These are phyloP conservation scores for Sebastes fasciatus DNA, from an alignment of 2,113 vertebrate genomes.

Conservation along the genomic window DNA sequence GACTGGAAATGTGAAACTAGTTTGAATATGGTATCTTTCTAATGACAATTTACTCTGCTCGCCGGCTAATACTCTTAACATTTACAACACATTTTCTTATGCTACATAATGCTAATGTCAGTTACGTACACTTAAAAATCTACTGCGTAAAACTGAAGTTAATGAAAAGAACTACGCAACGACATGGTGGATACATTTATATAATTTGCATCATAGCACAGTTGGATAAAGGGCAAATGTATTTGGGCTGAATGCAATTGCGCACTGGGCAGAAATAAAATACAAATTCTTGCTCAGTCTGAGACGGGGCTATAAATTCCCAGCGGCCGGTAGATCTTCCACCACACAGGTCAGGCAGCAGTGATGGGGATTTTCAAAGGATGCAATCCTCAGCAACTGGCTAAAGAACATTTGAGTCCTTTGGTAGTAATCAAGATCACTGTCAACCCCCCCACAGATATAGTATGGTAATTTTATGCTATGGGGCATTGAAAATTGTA, in stretches of 20 bases:
- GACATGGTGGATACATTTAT: not conserved
- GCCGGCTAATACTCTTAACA: too few species aligned
- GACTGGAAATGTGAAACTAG: too few species aligned
- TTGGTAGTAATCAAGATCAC: constrained; percentile 36
- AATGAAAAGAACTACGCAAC: too few species aligned
- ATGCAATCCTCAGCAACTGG: constrained; percentile 21
- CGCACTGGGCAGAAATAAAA: constrained; percentile 5
- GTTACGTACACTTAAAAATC: too few species aligned
- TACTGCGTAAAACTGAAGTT: too few species aligned
- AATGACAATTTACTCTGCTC: too few species aligned
- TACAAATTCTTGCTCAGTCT: not conserved
- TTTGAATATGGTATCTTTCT: too few species aligned
- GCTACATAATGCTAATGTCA: too few species aligned
- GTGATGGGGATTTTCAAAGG: constrained; percentile 9
- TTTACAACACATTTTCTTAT: too few species aligned
- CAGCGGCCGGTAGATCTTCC: not conserved
- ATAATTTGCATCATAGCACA: not conserved
- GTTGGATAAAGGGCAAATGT: not conserved
- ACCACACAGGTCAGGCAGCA: constrained; percentile 24
- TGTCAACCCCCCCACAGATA: constrained; percentile 31
- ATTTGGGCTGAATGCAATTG: constrained; percentile 11
- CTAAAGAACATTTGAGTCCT: constrained; percentile 35
- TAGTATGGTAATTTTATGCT: constrained; percentile 46
- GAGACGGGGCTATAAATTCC: constrained; percentile 6
- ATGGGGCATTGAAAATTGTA: constrained; percentile 35